Conservation (phyloP, 2,113 vertebrate genomes). For the Eudyptes chrysolophus region DNA sequence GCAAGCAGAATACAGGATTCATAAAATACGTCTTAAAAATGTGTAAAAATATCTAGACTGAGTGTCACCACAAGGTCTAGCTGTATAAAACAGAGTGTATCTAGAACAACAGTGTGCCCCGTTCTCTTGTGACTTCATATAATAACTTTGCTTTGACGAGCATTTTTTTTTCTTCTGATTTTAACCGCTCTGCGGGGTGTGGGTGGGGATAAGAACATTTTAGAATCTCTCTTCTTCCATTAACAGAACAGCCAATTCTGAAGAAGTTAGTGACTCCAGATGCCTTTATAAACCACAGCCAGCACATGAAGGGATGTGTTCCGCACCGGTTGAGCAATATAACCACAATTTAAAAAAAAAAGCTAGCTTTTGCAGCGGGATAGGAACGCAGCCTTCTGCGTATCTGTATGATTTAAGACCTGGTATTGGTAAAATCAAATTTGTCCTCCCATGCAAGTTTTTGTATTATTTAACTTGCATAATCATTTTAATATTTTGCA, state of each 20-base stretch:
- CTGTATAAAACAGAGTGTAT: background rate
- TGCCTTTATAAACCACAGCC: background rate
- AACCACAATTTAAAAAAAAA: background rate
- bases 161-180: background rate
- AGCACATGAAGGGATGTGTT: background rate
- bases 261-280: background rate
- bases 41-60: background rate
- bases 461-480: background rate
- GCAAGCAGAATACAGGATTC: background rate
- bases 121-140: background rate
- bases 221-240: background rate
- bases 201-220: background rate
- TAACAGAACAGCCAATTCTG: background rate
- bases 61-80: background rate
- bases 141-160: background rate
- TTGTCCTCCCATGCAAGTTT: background rate
- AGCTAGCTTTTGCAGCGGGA: background rate
- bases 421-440: background rate
- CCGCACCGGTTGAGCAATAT: background rate
- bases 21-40: background rate
- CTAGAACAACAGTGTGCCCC: fast-evolving
- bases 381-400: background rate
- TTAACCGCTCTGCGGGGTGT: background rate
- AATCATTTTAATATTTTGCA: background rate
- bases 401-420: background rate